phyloP scores from a whole-genome alignment of 1,140 invertebrate species.

The Aradophagus sp. region DNA sequence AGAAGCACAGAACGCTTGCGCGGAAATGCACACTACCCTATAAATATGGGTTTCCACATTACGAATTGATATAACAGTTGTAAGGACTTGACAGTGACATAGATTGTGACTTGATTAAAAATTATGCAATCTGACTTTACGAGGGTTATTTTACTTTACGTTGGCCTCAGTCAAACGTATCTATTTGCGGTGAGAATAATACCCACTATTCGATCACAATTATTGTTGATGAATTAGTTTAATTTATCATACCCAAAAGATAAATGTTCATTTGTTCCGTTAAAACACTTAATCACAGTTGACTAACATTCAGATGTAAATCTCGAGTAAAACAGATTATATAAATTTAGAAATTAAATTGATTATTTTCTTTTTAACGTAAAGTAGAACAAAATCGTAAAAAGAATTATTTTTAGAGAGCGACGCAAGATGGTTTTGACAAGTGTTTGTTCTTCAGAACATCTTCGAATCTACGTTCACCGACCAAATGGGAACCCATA shows the following conservation, averaged over 20 bases:
- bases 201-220: not conserved
- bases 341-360: too few relatives aligned
- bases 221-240: too few relatives aligned
- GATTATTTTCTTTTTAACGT: too few relatives aligned
- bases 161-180: conserved; percentile 21
- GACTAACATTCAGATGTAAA: too few relatives aligned
- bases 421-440: conserved; percentile 38
- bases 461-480: conserved; percentile 24
- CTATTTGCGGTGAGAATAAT: conserved; percentile 30
- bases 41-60: conserved; percentile 35
- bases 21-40: conserved; percentile 25
- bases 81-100: conserved; percentile 5
- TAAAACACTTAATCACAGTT: too few relatives aligned
- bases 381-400: not conserved
- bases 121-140: conserved; percentile 10
- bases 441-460: conserved; percentile 50
- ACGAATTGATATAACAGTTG: conserved; percentile 7
- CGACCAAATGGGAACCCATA: conserved; percentile 29
- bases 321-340: too few relatives aligned
- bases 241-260: too few relatives aligned
- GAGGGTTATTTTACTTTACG: conserved; percentile 28
- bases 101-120: too few relatives aligned
- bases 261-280: too few relatives aligned
- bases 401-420: conserved; percentile 14
- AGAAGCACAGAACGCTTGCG: conserved; percentile 28